These are phyloP conservation scores for Aphelocoma californica DNA, from an alignment of 2,797 vertebrate genomes.

Conservation along the genomic window DNA sequence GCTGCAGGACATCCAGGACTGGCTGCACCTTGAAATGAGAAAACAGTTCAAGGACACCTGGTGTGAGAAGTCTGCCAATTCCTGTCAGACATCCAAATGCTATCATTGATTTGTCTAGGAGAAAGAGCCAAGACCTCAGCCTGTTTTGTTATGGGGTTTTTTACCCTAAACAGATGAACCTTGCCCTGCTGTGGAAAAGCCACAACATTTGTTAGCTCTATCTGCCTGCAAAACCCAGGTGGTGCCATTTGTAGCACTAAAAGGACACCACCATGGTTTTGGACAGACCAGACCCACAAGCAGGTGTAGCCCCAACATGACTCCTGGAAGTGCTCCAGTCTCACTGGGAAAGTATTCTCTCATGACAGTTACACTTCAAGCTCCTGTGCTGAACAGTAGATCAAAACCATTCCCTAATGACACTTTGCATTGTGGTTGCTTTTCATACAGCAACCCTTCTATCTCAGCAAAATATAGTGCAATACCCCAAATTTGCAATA, in stretches of 20 bases:
- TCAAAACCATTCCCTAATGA: neutral
- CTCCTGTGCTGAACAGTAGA: neutral
- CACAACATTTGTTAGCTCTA: neutral
- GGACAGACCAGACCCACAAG: neutral
- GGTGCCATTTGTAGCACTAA: neutral
- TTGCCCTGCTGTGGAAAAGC: neutral
- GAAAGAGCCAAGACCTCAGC: neutral
- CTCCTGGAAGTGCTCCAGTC: neutral
- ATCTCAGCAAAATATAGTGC: neutral
- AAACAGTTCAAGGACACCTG: neutral
- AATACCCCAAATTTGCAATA: neutral
- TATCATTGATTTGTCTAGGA: neutral
- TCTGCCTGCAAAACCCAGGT: neutral
- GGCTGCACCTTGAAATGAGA: neutral
- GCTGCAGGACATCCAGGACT: neutral
- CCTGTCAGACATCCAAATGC: neutral
- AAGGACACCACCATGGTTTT: neutral
- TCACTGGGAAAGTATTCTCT: neutral
- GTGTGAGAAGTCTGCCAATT: neutral
- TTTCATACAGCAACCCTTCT: neutral
- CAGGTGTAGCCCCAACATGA: accelerated
- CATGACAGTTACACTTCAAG: neutral
- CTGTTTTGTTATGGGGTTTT: neutral
- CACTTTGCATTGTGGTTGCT: neutral
- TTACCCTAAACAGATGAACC: neutral